Percentiles rank a stretch among this genome's conserved stretches.
Evolutionary conservation across 2,797 vertebrate species (phyloP).

Genomic region (Melanotaenia boesemani): DNA sequence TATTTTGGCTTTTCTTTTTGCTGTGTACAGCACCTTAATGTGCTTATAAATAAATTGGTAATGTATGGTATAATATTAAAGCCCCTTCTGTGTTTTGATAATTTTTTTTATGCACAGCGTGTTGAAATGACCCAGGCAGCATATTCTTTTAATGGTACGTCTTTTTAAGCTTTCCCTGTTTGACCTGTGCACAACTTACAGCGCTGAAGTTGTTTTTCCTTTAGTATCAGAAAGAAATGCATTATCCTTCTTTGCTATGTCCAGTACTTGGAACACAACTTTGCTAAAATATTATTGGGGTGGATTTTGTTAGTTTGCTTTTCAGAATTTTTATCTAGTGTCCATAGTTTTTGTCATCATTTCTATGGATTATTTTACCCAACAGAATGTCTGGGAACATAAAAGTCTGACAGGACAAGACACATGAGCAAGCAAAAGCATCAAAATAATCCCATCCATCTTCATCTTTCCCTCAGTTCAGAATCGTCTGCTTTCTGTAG

Average conservation of each 20-base stretch:
- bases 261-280: too few species aligned
- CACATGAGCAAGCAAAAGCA: not conserved
- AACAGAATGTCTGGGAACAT: not conserved
- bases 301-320: too few species aligned
- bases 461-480: not conserved
- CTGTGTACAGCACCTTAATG: not conserved
- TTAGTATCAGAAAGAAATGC: too few species aligned
- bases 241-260: too few species aligned
- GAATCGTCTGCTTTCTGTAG: not conserved
- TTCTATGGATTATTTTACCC: not conserved
- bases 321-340: not conserved
- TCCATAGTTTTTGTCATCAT: not conserved
- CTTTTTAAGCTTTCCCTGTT: too few species aligned
- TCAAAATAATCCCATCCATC: not conserved
- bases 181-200: too few species aligned
- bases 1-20: not conserved
- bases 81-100: not conserved
- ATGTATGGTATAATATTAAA: not conserved
- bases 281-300: too few species aligned
- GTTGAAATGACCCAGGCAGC: not conserved
- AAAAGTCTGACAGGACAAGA: not conserved
- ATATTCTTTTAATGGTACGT: not conserved
- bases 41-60: too few species aligned
- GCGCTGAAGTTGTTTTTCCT: too few species aligned
- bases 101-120: not conserved